Percentiles rank a stretch among this genome's conserved stretches.
Conservation (phyloP, 2,888 invertebrate genomes). For the Coronaproctus castanopsis region DNA sequence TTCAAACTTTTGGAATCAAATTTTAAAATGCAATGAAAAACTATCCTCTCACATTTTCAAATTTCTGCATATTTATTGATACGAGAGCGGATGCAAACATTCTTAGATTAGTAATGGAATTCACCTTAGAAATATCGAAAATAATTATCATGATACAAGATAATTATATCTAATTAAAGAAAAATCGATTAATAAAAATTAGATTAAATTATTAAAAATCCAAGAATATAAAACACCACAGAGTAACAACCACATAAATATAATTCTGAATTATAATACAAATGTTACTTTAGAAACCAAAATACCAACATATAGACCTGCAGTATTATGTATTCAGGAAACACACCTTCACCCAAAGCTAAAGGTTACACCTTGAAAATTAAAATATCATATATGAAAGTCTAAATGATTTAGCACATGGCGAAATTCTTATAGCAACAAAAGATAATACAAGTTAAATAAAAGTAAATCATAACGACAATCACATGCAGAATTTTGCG, state of each 20-base stretch:
- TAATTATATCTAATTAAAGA: neutral
- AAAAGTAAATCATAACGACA: neutral
- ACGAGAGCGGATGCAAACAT: neutral
- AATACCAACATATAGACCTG: neutral
- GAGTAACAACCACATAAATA: neutral
- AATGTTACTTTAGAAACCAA: neutral
- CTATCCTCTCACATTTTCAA: neutral
- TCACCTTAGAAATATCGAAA: neutral
- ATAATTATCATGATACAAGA: neutral
- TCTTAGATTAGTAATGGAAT: neutral
- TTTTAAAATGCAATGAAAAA: neutral
- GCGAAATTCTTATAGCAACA: neutral
- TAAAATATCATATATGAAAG: neutral
- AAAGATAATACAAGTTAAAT: neutral
- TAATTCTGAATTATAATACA: neutral
- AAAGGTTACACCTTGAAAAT: neutral
- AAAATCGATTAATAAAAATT: neutral
- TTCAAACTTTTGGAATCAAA: neutral
- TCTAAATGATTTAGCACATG: neutral
- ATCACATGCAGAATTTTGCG: neutral
- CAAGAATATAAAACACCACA: neutral
- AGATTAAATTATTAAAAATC: neutral
- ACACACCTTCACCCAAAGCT: neutral
- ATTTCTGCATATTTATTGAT: neutral
- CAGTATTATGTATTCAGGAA: neutral